Percentiles rank a stretch among this genome's conserved stretches.
Evolutionary conservation across 2,888 invertebrate genomes (phyloP).

Genomic region (Ormyrus labotus): DNA sequence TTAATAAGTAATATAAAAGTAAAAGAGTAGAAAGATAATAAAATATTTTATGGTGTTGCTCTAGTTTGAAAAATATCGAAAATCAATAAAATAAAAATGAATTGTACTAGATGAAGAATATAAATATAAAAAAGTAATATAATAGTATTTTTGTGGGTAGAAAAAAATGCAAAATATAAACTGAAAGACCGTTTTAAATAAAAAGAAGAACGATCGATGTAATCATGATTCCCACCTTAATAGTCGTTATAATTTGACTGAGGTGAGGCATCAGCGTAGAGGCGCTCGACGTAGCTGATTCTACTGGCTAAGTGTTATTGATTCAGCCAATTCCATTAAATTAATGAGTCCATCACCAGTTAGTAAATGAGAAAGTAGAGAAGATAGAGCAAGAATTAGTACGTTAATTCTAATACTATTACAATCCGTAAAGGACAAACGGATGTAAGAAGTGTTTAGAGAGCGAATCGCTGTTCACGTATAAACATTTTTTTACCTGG

Average conservation of each 20-base stretch:
- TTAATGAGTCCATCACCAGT: conserved; percentile 60
- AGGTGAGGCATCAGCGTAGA: conserved; percentile 82
- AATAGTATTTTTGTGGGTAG: too few relatives aligned
- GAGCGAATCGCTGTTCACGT: neutral
- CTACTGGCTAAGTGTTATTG: conserved; percentile 68
- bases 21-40: too few relatives aligned
- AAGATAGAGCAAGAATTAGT: conserved; percentile 38
- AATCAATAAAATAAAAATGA: conserved; percentile 5
- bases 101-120: neutral
- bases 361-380: conserved; percentile 60
- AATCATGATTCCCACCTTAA: conserved; percentile 81
- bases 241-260: conserved; percentile 82
- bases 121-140: too few relatives aligned
- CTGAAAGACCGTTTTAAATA: too few relatives aligned
- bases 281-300: conserved; percentile 71
- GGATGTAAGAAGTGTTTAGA: neutral
- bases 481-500: conserved; percentile 65
- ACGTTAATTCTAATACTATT: conserved; percentile 26
- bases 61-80: neutral
- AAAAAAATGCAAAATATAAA: too few relatives aligned
- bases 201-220: neutral
- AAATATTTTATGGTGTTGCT: too few relatives aligned
- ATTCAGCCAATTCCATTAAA: conserved; percentile 52
- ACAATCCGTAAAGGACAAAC: neutral
- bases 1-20: too few relatives aligned